Base-by-base conservation (phyloP, 1,140 invertebrate genomes). In the Macrocentrus cingulum region DNA sequence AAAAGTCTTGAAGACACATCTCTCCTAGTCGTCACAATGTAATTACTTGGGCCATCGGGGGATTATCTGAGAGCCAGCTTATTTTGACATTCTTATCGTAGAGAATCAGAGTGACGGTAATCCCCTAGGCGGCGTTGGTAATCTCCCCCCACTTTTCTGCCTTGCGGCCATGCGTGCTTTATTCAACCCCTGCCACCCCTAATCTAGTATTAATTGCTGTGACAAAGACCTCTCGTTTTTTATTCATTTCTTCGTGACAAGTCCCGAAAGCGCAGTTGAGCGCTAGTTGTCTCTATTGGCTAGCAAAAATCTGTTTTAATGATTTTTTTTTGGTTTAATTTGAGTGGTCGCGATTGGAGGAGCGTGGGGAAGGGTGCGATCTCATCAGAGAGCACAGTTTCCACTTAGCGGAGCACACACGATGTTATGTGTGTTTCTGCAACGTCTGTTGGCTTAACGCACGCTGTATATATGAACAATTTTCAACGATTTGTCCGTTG, bases 151-250 rank as follows among this genome's bases (percentile, higher is more conserved):
- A n/a, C 36, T 39, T 61, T 61, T 64, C 60, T 54, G 53, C 46
- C 25, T 45, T 32, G 25, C 8, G 36, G 13, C 4, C 36, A 39
- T 39, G 15, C 36, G 36, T 39, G 7, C 36, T 39, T 36, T 55
- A 29, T 44, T 13, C 48, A 20, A 29, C 7, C 55, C 59, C 48
- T 13, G 23, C 25, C 22, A 29, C 42, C 18, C 46, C 20, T 77
- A 77, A 79, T 79, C 74, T 76, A 72, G 71, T 72, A 79, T 79
- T 79, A 79, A 79, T 79, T 77, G 75, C 74, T 65, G 65, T 69
- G 69, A 71, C 74, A 76, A 75, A 77, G 71, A 72, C n/a, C n/a
- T n/a, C n/a, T n/a, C n/a, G n/a, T n/a, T n/a, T n/a, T n/a, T n/a
- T n/a, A n/a, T n/a, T n/a, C n/a, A n/a, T n/a, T n/a, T n/a, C n/a